These are phyloP conservation scores for Syncerus caffer DNA, from an alignment of 2,797 vertebrate genomes.

Conservation along the genomic window DNA sequence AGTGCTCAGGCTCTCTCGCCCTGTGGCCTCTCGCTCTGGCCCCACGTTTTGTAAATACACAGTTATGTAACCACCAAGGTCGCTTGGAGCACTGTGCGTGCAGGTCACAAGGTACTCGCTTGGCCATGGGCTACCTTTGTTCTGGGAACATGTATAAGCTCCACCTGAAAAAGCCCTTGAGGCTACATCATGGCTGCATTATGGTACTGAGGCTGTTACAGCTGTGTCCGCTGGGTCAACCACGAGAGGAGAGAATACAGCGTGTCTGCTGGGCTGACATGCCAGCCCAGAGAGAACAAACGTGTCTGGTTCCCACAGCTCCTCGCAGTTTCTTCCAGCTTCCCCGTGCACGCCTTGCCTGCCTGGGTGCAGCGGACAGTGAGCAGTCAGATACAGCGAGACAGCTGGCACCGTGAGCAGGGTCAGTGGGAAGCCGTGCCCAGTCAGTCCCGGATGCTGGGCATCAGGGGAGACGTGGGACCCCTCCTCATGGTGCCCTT, in stretches of 20 bases:
- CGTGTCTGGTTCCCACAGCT: background rate
- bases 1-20: background rate
- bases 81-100: background rate
- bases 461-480: rapidly evolving
- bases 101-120: background rate
- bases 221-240: background rate
- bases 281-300: background rate
- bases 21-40: background rate
- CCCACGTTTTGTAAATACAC: background rate
- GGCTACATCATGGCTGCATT: rapidly evolving
- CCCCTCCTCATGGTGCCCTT: rapidly evolving
- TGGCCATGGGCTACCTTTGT: background rate
- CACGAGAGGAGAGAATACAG: background rate
- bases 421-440: background rate
- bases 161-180: background rate
- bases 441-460: rapidly evolving
- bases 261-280: background rate
- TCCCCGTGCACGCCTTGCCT: background rate
- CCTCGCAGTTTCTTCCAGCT: background rate
- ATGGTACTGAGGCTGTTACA: background rate
- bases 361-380: background rate
- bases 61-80: background rate
- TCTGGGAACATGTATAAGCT: background rate
- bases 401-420: rapidly evolving
- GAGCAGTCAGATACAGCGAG: background rate